Evolutionary conservation across 2,888 invertebrate species (phyloP).

Genomic region (Dynastes hyllus): DNA sequence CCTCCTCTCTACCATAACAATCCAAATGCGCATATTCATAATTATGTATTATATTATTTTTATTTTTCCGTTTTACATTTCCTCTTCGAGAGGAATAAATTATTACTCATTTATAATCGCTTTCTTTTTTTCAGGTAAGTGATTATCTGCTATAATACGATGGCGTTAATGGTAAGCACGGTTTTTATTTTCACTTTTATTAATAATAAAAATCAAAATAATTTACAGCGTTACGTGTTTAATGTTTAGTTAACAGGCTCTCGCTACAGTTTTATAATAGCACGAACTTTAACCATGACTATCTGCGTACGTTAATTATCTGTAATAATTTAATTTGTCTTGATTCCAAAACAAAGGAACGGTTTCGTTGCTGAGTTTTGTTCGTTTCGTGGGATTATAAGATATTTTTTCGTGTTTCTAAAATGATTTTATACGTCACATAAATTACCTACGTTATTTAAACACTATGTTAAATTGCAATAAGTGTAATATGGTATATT

Average conservation of each 20-base stretch:
- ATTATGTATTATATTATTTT: constrained; percentile 7
- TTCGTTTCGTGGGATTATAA: no score
- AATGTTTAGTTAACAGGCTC: constrained; percentile 32
- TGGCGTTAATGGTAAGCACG: constrained; percentile 25
- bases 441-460: no score
- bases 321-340: constrained; percentile 16
- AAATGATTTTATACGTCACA: no score
- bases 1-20: not conserved
- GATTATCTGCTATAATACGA: constrained; percentile 23
- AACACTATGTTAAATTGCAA: no score
- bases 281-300: constrained; percentile 21
- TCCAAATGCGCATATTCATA: not conserved
- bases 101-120: constrained; percentile 29
- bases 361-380: not conserved
- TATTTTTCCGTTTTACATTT: constrained; percentile 33
- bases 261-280: constrained; percentile 29
- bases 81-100: constrained; percentile 25
- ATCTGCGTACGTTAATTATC: constrained; percentile 10
- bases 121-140: constrained; percentile 37
- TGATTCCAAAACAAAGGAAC: not conserved
- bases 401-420: no score
- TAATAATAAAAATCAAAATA: constrained; percentile 40
- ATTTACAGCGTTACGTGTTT: constrained; percentile 33
- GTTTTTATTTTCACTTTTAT: constrained; percentile 37
- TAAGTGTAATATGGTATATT: no score